phyloP scores from a whole-genome alignment of 2,888 invertebrate genomes.

The Epinotia demarniana region DNA sequence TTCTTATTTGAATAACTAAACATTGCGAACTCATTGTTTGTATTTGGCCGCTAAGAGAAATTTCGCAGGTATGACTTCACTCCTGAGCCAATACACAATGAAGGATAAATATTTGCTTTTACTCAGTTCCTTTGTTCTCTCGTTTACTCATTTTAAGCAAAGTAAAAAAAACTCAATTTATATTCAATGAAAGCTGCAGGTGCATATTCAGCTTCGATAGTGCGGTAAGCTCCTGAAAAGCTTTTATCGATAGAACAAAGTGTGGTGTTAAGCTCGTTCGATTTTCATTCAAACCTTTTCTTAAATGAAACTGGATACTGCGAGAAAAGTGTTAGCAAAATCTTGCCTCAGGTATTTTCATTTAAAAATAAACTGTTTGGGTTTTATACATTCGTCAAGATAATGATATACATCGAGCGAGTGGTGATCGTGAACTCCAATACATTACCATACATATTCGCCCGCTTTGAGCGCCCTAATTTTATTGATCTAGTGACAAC shows the following conservation, averaged over 20 bases:
- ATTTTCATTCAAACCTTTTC: conserved; percentile 50
- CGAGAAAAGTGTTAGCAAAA: neutral
- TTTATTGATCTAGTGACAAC: no score
- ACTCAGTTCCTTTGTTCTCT: conserved; percentile 38
- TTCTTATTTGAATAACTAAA: conserved; percentile 26
- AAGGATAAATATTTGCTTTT: conserved; percentile 35
- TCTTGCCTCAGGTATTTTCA: neutral
- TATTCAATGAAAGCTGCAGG: conserved; percentile 44
- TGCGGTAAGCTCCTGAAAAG: conserved; percentile 34
- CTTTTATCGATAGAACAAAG: conserved; percentile 57
- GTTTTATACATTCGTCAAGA: no score
- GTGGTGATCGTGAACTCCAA: no score
- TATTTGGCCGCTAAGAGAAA: conserved; percentile 33
- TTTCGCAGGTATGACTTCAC: conserved; percentile 42
- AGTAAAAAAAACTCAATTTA: conserved; percentile 24
- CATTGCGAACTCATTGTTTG: conserved; percentile 32
- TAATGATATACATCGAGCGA: no score
- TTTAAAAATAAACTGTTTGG: no score
- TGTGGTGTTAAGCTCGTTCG: conserved; percentile 55
- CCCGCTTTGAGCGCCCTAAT: no score
- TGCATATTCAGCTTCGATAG: conserved; percentile 50
- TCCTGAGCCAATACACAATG: conserved; percentile 33
- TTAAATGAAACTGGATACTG: conserved; percentile 17
- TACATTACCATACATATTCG: no score
- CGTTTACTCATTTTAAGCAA: conserved; percentile 20